Evolutionary conservation across 2,888 invertebrate genomes (phyloP).

Genomic region (Ophioninae sp.): DNA sequence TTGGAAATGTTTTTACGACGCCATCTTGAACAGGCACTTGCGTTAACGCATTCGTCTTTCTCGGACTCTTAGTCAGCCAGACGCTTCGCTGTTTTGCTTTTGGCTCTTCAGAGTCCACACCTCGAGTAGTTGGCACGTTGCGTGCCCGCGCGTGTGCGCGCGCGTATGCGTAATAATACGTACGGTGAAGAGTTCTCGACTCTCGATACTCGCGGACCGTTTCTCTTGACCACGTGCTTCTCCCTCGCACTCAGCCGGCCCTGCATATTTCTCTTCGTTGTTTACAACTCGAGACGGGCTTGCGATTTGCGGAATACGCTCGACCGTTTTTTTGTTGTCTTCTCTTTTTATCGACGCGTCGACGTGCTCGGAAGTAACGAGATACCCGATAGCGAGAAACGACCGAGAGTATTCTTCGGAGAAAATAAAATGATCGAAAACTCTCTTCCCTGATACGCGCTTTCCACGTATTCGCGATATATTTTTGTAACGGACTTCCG

Average conservation of each 20-base stretch:
- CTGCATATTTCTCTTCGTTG: slow-evolving; percentile 38
- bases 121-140: not conserved
- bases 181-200: slow-evolving; percentile 26
- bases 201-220: slow-evolving; percentile 46
- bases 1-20: too few relatives aligned
- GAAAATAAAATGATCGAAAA: not conserved
- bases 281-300: slow-evolving; percentile 32
- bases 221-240: slow-evolving; percentile 53
- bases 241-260: slow-evolving; percentile 19
- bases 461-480: too few relatives aligned
- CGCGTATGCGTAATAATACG: not conserved
- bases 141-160: too few relatives aligned
- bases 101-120: slow-evolving; percentile 14
- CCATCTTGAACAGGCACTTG: too few relatives aligned
- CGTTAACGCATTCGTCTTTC: not conserved
- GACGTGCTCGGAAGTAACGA: not conserved
- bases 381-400: not conserved
- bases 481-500: too few relatives aligned
- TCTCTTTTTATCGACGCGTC: slow-evolving; percentile 1
- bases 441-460: too few relatives aligned
- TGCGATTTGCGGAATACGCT: not conserved
- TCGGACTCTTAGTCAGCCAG: slow-evolving; percentile 2
- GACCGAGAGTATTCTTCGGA: not conserved
- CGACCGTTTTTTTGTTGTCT: not conserved
- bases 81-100: slow-evolving; percentile 2